Evolutionary conservation across 1,140 invertebrate species (phyloP).

Genomic region (Lerema accius): DNA sequence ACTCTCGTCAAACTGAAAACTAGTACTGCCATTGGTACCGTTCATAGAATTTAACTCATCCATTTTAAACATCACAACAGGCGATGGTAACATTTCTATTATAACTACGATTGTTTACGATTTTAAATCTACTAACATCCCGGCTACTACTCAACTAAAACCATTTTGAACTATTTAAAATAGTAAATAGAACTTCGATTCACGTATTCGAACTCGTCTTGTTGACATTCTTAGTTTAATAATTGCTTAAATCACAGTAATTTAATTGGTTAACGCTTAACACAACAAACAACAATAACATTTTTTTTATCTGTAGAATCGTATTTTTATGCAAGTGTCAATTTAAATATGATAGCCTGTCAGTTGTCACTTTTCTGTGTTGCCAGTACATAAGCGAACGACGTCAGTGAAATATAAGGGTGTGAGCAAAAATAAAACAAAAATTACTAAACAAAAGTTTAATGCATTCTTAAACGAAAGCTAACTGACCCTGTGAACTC

Average conservation of each 20-base stretch:
- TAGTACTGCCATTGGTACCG: conserved; percentile 49
- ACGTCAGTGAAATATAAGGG: no score
- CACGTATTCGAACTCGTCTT: conserved; percentile 58
- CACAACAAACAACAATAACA: conserved; percentile 31
- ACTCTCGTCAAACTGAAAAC: conserved; percentile 64
- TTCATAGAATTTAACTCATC: conserved; percentile 63
- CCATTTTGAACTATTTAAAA: conserved; percentile 36
- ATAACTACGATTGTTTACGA: conserved; percentile 51
- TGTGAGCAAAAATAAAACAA: no score
- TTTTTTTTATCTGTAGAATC: conserved; percentile 30
- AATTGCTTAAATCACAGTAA: conserved; percentile 29
- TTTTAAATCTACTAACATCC: conserved; percentile 73
- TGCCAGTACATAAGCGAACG: not conserved
- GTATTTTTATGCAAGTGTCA: conserved; percentile 20
- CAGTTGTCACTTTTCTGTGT: no score
- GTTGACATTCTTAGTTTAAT: conserved; percentile 38
- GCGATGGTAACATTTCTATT: conserved; percentile 72
- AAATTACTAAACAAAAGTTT: no score
- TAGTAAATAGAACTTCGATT: conserved; percentile 57
- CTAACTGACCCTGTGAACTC: no score
- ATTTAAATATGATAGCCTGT: conserved; percentile 18
- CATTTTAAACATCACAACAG: conserved; percentile 72
- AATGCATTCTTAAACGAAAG: no score
- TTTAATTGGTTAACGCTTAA: conserved; percentile 29
- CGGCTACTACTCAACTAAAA: conserved; percentile 47